Conservation (phyloP, 2,113 vertebrate species). For the Cariama cristata region DNA sequence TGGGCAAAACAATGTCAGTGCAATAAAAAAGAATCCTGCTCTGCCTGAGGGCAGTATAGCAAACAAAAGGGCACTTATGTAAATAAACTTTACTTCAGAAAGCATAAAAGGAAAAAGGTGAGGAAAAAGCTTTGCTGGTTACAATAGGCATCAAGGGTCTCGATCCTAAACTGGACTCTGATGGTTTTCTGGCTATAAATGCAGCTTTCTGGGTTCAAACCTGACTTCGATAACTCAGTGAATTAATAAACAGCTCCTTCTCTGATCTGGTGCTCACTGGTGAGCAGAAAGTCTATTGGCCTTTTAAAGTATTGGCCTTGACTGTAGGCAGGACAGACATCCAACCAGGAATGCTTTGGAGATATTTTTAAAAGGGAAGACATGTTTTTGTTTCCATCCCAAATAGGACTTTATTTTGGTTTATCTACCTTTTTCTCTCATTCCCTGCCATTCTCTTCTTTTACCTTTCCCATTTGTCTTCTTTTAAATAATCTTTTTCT, state of each 20-base stretch:
- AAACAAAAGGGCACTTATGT: background rate
- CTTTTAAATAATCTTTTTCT: slow-evolving; percentile 15
- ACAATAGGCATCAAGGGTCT: background rate
- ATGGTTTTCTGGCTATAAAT: background rate
- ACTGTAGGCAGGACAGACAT: background rate
- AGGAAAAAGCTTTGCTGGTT: background rate
- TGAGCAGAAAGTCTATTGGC: background rate
- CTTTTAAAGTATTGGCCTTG: background rate
- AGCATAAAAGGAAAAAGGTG: background rate
- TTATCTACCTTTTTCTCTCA: background rate
- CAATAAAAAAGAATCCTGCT: background rate
- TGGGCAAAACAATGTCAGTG: background rate
- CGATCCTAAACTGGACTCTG: background rate
- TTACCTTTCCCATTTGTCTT: slow-evolving; percentile 13
- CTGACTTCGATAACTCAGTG: background rate
- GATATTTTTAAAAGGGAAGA: slow-evolving; percentile 9
- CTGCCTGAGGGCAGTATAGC: background rate
- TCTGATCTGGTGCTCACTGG: background rate
- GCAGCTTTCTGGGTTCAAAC: background rate
- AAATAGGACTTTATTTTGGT: background rate
- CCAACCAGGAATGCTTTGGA: background rate
- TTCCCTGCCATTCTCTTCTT: background rate
- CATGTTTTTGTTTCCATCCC: background rate
- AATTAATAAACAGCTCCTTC: background rate
- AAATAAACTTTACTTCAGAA: background rate